phyloP scores from a whole-genome alignment of 2,797 vertebrate species.

The Anabacerthia variegaticeps region DNA sequence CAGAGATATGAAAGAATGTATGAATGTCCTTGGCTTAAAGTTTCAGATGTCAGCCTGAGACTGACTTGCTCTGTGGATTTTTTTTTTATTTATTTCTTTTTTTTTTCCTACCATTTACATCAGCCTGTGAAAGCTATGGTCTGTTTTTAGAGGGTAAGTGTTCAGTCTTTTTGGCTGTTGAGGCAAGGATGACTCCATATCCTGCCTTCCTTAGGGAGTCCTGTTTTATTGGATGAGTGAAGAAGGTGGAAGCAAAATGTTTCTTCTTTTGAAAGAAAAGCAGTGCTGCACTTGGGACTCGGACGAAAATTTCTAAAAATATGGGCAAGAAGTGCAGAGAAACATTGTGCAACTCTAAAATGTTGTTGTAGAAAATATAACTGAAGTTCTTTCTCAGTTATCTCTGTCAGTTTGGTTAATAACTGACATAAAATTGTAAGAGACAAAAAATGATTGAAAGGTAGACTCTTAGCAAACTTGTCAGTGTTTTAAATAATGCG shows the following conservation, averaged over 20 bases:
- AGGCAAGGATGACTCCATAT: background rate
- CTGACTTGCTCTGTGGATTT: background rate
- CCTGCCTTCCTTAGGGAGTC: background rate
- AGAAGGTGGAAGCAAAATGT: background rate
- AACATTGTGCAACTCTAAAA: background rate
- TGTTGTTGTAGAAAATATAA: background rate
- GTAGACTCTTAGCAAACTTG: background rate
- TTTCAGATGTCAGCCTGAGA: background rate
- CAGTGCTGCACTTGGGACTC: background rate
- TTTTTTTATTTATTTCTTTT: background rate
- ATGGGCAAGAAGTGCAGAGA: background rate
- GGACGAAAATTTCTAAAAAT: background rate
- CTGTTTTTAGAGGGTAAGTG: background rate
- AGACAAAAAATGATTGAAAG: background rate
- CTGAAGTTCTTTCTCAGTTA: background rate
- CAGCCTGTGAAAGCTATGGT: background rate
- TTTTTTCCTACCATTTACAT: background rate
- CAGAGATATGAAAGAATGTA: background rate
- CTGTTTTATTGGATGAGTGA: background rate
- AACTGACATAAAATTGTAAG: background rate
- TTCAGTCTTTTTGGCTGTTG: background rate
- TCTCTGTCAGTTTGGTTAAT: background rate
- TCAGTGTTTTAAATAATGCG: background rate
- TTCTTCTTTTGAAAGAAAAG: background rate
- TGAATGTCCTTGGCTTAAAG: background rate